Evolutionary conservation across 2,888 invertebrate genomes (phyloP).

Genomic region (Heliconius aoede): DNA sequence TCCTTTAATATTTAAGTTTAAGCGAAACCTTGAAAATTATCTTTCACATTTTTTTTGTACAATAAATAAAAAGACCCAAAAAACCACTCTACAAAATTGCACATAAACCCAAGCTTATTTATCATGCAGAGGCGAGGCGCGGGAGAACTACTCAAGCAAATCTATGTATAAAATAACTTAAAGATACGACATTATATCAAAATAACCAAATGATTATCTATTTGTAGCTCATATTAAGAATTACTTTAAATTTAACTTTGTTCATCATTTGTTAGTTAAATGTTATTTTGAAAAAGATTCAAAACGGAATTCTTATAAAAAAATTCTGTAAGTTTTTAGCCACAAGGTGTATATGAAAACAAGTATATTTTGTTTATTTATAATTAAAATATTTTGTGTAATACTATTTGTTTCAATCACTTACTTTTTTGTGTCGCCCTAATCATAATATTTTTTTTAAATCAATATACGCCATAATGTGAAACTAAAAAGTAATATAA

Average conservation of each 20-base stretch:
- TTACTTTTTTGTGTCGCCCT: too few species aligned
- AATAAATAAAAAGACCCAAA: not conserved
- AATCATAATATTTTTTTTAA: too few species aligned
- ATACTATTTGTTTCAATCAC: too few species aligned
- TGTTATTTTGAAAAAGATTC: too few species aligned
- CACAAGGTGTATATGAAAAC: too few species aligned
- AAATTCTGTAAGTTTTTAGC: too few species aligned
- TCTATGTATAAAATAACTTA: slow-evolving; percentile 4
- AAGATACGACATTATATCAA: not conserved
- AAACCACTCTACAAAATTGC: slow-evolving; percentile 28
- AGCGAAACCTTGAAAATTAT: not conserved
- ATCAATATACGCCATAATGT: not conserved
- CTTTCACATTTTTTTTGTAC: slow-evolving; percentile 17
- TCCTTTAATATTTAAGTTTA: too few species aligned
- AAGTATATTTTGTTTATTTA: too few species aligned
- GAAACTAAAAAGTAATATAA: not conserved
- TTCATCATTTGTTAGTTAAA: too few species aligned
- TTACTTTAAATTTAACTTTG: not conserved
- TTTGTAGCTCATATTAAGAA: not conserved
- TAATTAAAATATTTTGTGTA: too few species aligned
- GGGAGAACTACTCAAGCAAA: slow-evolving; percentile 37
- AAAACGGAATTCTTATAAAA: too few species aligned
- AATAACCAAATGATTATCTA: not conserved
- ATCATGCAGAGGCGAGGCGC: slow-evolving; percentile 49
- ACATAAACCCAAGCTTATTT: slow-evolving; percentile 49